phyloP scores from a whole-genome alignment of 2,113 vertebrate species.

The Puntigrus tetrazona region DNA sequence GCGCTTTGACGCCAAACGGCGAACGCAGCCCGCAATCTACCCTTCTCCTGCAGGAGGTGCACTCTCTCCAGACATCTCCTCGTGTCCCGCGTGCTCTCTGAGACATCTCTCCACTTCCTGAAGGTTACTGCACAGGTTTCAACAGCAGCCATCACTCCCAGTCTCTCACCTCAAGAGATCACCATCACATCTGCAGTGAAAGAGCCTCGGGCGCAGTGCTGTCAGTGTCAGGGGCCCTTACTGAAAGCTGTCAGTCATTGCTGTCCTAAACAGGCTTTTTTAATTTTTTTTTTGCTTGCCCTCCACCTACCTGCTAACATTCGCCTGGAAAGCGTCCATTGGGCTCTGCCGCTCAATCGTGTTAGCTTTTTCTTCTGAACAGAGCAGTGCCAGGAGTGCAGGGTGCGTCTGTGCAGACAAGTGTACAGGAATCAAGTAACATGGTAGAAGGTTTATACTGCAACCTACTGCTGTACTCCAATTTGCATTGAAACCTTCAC shows the following conservation, averaged over 20 bases:
- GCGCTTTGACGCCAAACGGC: neutral
- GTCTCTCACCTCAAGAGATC: constrained; percentile 1
- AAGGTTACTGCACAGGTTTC: constrained; percentile 40
- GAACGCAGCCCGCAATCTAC: constrained; percentile 38
- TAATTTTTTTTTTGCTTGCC: neutral
- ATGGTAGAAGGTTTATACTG: neutral
- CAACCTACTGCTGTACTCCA: neutral
- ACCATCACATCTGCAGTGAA: neutral
- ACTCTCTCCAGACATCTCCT: constrained; percentile 10
- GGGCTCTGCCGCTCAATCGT: neutral
- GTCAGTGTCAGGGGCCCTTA: constrained; percentile 36
- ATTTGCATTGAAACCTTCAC: neutral
- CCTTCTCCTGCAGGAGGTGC: constrained; percentile 45
- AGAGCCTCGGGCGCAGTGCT: constrained; percentile 3
- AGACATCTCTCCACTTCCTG: constrained; percentile 31
- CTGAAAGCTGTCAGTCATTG: constrained; percentile 26
- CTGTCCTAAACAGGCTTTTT: neutral
- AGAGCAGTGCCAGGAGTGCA: neutral
- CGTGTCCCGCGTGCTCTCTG: neutral
- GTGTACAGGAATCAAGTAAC: neutral
- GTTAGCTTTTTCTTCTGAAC: constrained; percentile 8
- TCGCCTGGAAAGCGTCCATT: constrained; percentile 12
- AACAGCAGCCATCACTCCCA: constrained; percentile 23
- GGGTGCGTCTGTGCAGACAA: neutral
- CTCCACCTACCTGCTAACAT: constrained; percentile 45